A percentile compares a stretch with the other conserved stretches of the same genome.
These are phyloP conservation scores for Microhierax caerulescens DNA, from an alignment of 2,797 vertebrate species.

Conservation along the genomic window DNA sequence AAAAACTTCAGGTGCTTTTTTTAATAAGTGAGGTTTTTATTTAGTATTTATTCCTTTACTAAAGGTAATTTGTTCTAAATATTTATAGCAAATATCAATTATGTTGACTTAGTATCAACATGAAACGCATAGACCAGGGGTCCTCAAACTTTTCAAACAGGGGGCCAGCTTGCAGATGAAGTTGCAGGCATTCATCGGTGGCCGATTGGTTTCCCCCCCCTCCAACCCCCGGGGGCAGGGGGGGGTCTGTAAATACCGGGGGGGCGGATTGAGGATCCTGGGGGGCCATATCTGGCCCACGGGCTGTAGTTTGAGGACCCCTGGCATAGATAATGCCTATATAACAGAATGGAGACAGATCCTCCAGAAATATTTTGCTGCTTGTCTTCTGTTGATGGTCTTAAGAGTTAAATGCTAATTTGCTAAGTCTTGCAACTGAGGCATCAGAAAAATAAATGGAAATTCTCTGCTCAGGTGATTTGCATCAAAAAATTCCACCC, in stretches of 20 bases:
- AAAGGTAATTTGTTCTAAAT: background rate
- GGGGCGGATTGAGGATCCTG: no score
- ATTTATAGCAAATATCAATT: background rate
- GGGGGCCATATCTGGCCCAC: no score
- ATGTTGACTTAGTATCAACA: background rate
- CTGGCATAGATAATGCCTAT: background rate
- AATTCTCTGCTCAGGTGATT: background rate
- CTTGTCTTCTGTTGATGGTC: background rate
- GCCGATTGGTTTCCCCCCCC: no score
- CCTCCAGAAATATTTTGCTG: background rate
- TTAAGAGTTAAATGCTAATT: background rate
- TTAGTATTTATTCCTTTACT: background rate
- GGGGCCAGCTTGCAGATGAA: no score
- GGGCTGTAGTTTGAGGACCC: no score
- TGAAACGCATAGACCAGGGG: background rate
- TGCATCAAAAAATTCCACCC: background rate
- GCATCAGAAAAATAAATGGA: background rate
- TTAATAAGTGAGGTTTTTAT: background rate
- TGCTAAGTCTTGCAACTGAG: background rate
- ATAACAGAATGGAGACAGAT: background rate
- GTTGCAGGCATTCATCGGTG: no score
- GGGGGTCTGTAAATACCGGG: no score
- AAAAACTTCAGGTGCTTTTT: background rate
- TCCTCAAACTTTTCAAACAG: no score
- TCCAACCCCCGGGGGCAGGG: no score